Evolutionary conservation across 2,888 invertebrate genomes (phyloP), one percentile per base, ranked within the genome.

Genomic region (Pristionchus exspectatus): DNA sequence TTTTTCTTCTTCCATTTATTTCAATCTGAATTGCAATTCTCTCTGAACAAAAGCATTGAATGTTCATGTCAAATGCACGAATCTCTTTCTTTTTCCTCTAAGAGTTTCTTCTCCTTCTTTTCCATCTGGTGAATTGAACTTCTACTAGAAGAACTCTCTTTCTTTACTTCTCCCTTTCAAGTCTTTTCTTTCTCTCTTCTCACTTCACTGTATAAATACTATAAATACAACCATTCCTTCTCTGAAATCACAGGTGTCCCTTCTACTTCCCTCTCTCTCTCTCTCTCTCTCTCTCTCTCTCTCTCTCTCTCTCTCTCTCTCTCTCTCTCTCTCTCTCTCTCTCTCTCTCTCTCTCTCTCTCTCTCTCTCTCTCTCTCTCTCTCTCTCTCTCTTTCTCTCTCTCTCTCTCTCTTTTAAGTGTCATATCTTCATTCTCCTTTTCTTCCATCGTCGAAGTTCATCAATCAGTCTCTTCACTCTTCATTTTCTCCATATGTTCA

Each of bases 31-130:
- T 74, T 1, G 21, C 33, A 18, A n/a, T 74, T 38, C 38, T 33
- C 33, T 33, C 38, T 33, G 74, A 69, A 69, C 27, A 69, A 69
- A 69, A 69, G 69, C 69, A 69, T 74, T 5, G 38, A 74, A 74
- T 74, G 74, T 66, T 66, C 27, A 27, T 74, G 74, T 74, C 74
- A 74, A 21, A 33, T 74, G 21, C 74, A 74, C 87, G 33, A 66
- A 69, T 69, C 87, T 16, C 38, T 59, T 69, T 69, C 87, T 16
- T 24, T 63, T 63, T 24, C 50, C 69, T 33, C 87, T 50, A 33
- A 81, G 33, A 44, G n/a, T 59, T 59, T 59, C 59, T 59, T 30
- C 63, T 63, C n/a, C 83, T 83, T 54, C 50, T 50, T n/a, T 83
- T 33, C 83, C 54, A 44, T 83, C 50, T 54, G 50, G 27, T 27